These are phyloP conservation scores for Zaprionus camerounensis DNA, from an alignment of 1,140 invertebrate species.

Conservation along the genomic window DNA sequence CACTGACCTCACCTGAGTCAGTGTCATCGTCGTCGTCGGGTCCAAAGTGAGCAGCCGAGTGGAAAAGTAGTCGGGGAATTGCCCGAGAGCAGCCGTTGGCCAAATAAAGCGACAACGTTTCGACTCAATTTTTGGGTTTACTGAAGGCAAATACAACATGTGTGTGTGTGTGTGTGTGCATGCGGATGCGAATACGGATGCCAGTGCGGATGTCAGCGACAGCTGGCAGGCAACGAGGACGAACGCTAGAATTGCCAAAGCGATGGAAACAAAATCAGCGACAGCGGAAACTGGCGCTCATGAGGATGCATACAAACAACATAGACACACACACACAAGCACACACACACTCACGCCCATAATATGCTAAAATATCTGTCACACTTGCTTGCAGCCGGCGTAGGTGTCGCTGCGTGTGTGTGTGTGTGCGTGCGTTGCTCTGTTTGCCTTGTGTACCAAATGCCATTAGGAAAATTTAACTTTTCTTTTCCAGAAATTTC, in stretches of 20 bases:
- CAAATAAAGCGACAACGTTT: slow-evolving; percentile 2
- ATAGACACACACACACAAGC: slow-evolving; percentile 19
- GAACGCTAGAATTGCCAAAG: slow-evolving; percentile 31
- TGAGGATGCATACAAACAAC: slow-evolving; percentile 31
- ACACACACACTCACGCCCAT: slow-evolving; percentile 15
- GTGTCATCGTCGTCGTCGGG: too few species aligned
- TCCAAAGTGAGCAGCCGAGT: neutral
- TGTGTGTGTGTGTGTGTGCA: slow-evolving; percentile 6
- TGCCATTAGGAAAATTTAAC: slow-evolving; percentile 73
- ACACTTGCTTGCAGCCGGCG: slow-evolving; percentile 45
- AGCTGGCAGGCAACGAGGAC: slow-evolving; percentile 45
- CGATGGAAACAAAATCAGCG: slow-evolving; percentile 66
- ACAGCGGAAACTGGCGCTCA: slow-evolving; percentile 50
- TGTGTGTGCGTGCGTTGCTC: slow-evolving; percentile 20
- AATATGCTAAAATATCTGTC: slow-evolving; percentile 63
- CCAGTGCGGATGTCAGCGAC: slow-evolving; percentile 39
- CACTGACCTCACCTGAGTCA: slow-evolving; percentile 5
- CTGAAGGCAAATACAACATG: slow-evolving; percentile 30
- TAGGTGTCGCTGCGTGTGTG: slow-evolving; percentile 30
- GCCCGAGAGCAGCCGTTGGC: neutral
- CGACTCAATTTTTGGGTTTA: slow-evolving; percentile 5
- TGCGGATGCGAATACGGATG: neutral
- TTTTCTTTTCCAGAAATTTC: slow-evolving; percentile 35
- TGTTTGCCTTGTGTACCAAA: slow-evolving; percentile 49
- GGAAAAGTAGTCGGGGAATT: slow-evolving; percentile 9